phyloP scores from a whole-genome alignment of 2,888 invertebrate genomes.

The Fragum fragum region DNA sequence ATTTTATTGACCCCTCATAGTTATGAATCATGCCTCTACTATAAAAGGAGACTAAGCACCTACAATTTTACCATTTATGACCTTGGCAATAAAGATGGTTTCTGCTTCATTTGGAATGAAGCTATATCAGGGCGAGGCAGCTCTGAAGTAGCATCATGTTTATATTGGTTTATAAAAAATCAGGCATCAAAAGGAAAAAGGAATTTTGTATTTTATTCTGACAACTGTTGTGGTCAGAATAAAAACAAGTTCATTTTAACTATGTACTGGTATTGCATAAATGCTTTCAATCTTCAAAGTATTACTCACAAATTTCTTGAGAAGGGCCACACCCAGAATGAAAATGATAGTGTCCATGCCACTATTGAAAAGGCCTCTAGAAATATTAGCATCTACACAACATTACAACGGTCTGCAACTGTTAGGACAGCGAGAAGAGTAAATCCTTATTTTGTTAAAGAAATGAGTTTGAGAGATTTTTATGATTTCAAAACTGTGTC shows the following conservation, averaged over 20 bases:
- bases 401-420: slow-evolving; percentile 25
- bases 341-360: slow-evolving; percentile 37
- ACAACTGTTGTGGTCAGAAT: slow-evolving; percentile 49
- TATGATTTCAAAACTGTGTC: slow-evolving; percentile 4
- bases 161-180: slow-evolving; percentile 24
- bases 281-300: slow-evolving; percentile 32
- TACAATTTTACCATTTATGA: slow-evolving; percentile 57
- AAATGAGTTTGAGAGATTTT: slow-evolving; percentile 12
- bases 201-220: slow-evolving; percentile 44
- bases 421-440: slow-evolving; percentile 10
- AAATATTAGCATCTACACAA: background rate
- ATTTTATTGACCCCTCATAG: slow-evolving; percentile 43
- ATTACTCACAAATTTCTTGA: slow-evolving; percentile 37
- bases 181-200: slow-evolving; percentile 20
- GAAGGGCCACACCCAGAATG: slow-evolving; percentile 49
- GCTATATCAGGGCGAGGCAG: slow-evolving; percentile 38
- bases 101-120: slow-evolving; percentile 51
- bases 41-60: slow-evolving; percentile 50
- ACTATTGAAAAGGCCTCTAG: slow-evolving; percentile 22
- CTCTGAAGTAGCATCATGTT: slow-evolving; percentile 51
- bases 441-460: slow-evolving; percentile 27
- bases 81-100: slow-evolving; percentile 37
- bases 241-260: slow-evolving; percentile 45
- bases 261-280: slow-evolving; percentile 44
- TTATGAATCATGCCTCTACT: slow-evolving; percentile 40